A percentile compares a stretch with the other conserved stretches of the same genome.
Evolutionary conservation across 2,888 invertebrate genomes (phyloP).

Genomic region (Drosophila neotestacea): DNA sequence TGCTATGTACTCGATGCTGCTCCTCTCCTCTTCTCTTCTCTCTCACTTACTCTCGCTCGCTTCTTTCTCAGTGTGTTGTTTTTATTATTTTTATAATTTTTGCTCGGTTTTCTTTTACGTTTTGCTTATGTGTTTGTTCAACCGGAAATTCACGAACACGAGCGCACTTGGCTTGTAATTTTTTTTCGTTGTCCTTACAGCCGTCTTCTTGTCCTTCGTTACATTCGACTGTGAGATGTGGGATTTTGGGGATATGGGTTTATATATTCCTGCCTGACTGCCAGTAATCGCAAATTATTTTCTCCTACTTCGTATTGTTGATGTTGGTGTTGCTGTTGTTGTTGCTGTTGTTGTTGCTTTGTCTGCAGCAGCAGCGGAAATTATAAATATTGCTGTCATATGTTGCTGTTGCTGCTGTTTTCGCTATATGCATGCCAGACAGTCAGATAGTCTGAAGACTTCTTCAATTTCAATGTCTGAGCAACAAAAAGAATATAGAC

Average conservation of each 20-base stretch:
- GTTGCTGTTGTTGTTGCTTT: slow-evolving; percentile 48
- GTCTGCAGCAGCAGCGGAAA: slow-evolving; percentile 70
- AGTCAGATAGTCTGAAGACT: slow-evolving; percentile 36
- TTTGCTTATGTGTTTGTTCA: slow-evolving; percentile 82
- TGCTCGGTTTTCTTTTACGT: slow-evolving; percentile 61
- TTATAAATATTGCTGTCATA: slow-evolving; percentile 78
- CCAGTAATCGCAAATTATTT: slow-evolving; percentile 75
- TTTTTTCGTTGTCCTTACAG: slow-evolving; percentile 47
- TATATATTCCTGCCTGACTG: slow-evolving; percentile 48
- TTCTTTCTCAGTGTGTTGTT: slow-evolving; percentile 47
- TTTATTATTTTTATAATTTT: slow-evolving; percentile 65
- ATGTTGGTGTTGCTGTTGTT: slow-evolving; percentile 16
- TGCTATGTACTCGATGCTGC: slow-evolving; percentile 49
- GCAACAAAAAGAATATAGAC: not conserved
- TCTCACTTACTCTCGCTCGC: not conserved
- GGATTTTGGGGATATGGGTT: slow-evolving; percentile 38
- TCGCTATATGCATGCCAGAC: slow-evolving; percentile 65
- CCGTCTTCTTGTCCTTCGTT: slow-evolving; percentile 69
- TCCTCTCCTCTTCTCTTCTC: slow-evolving; percentile 7
- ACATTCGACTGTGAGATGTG: slow-evolving; percentile 51
- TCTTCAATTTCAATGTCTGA: slow-evolving; percentile 54
- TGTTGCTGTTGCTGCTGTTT: slow-evolving; percentile 45
- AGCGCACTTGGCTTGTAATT: slow-evolving; percentile 77
- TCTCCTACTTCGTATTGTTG: slow-evolving; percentile 44
- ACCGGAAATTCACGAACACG: slow-evolving; percentile 82